Base-by-base conservation (phyloP, 2,113 vertebrate species). In the Serinus canaria region DNA sequence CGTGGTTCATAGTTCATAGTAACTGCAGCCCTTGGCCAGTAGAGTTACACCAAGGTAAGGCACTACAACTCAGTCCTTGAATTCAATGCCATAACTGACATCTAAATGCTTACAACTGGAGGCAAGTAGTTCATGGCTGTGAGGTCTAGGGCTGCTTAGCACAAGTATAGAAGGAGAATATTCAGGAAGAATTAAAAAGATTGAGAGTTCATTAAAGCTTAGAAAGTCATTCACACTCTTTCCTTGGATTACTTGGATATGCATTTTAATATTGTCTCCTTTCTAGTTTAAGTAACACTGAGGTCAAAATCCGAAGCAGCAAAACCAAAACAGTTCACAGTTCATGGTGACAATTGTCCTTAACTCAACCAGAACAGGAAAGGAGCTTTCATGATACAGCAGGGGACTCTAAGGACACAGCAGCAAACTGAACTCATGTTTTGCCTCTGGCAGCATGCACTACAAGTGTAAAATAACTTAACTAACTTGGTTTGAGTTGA, bases 141-240 rank as follows among this genome's bases (percentile, higher is more conserved):
- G 63, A 90, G 24, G 24, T 41, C 44, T 30, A 49, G 37, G 27
- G 41, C 67, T 80, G 31, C 50, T 74, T 43, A 37, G 22, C 31
- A 28, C 11, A 58, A 64, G 27, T 21, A 12, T 6, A 47, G 53
- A 16, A 82, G 46, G 39, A 74, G 52, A 90, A 78, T 37, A 83
- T 72, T 75, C 60, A 52, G 56, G 44, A 90, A 77, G 49, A 78
- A 75, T 56, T 62, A 12, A 82, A 94, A 90, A 49, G n/a, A 77
- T 53, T 68, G 58, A 73, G 69, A 85, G 67, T 87, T 92, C 90
- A 49, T 94, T 81, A 80, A 95, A 58, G 27, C 58, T 94, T 74
- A 66, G 50, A 30, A 83, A 73, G 20, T 67, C 52, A 70, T 92
- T 90, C 79, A 37, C 37, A 41, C 19, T 47, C 17, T 69, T 44